phyloP scores from a whole-genome alignment of 2,888 invertebrate species.

The Tachina lurida region DNA sequence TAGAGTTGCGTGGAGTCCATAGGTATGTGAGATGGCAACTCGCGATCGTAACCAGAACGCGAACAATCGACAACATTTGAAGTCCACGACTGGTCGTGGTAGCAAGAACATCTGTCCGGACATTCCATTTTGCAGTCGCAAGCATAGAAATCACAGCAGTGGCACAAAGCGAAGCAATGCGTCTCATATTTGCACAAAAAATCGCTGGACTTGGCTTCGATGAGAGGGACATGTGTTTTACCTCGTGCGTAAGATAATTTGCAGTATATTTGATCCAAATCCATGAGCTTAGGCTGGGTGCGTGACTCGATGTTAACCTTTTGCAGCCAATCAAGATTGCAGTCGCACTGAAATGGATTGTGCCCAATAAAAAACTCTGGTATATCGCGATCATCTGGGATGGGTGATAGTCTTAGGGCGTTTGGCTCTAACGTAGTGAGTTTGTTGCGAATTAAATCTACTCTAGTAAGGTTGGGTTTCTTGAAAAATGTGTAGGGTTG shows the following conservation, averaged over 20 bases:
- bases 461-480: slow-evolving; percentile 94
- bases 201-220: slow-evolving; percentile 93
- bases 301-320: slow-evolving; percentile 91
- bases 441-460: slow-evolving; percentile 96
- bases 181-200: slow-evolving; percentile 96
- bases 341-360: slow-evolving; percentile 97
- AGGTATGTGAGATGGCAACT: slow-evolving; percentile 93
- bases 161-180: slow-evolving; percentile 96
- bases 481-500: slow-evolving; percentile 95
- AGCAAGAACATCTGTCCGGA: slow-evolving; percentile 95
- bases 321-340: slow-evolving; percentile 97
- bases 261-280: slow-evolving; percentile 94
- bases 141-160: slow-evolving; percentile 98
- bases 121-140: slow-evolving; percentile 99
- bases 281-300: slow-evolving; percentile 94
- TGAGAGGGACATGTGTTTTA: slow-evolving; percentile 91
- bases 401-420: slow-evolving; percentile 91
- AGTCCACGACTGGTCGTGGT: slow-evolving; percentile 96
- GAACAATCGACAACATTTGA: slow-evolving; percentile 97
- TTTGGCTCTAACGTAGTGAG: slow-evolving; percentile 95
- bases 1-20: slow-evolving; percentile 98
- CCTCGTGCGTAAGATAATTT: slow-evolving; percentile 93
- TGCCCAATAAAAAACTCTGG: slow-evolving; percentile 96
- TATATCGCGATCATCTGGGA: slow-evolving; percentile 89
- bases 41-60: slow-evolving; percentile 89